Base-by-base conservation (phyloP, 2,797 vertebrate species). In the Paratrypauchen microcephalus region DNA sequence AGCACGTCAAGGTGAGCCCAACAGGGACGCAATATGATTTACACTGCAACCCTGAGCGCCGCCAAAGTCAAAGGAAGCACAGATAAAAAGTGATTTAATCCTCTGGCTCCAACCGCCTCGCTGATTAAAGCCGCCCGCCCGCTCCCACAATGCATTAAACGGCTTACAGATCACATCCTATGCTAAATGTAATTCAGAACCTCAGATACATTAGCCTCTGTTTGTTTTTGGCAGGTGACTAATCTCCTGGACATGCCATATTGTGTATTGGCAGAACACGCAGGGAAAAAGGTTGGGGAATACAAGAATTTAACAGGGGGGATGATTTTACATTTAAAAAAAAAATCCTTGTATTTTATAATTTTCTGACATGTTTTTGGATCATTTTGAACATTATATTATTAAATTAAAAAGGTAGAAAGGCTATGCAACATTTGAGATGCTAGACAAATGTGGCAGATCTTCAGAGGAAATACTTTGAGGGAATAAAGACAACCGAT, bases 11-110 rank as follows among this genome's bases (percentile, higher is more conserved):
- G 88, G 87, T 88, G 83, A 89, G 81, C 81, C 85, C 91, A 84
- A 81, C 88, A 84, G 91, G 87, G 86, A 83, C 73, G 61, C 82
- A 26, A 86, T 83, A 87, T 91, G 89, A 90, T 90, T 91, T 90
- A 89, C 86, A 76, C 82, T 60, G 78, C 80, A 87, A 89, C 85
- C 85, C 85, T 85, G 87, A 87, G 88, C 86, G 68, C 56, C 65
- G 76, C 85, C 84, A 90, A 89, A 91, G 89, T 92, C 89, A 89
- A 86, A 87, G 87, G 86, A 88, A 88, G 86, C 69, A 16, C 81
- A 87, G 89, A 92, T 91, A 89, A 90, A 91, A 89, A 85, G 83
- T 90, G 88, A 91, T 92, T 91, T 91, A 90, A 92, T 92, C 89
- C 89, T 68, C 75, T 21, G 82, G 85, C 88, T 88, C 79, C 80